phyloP scores from a whole-genome alignment of 2,113 vertebrate genomes.

The Etia nguti region DNA sequence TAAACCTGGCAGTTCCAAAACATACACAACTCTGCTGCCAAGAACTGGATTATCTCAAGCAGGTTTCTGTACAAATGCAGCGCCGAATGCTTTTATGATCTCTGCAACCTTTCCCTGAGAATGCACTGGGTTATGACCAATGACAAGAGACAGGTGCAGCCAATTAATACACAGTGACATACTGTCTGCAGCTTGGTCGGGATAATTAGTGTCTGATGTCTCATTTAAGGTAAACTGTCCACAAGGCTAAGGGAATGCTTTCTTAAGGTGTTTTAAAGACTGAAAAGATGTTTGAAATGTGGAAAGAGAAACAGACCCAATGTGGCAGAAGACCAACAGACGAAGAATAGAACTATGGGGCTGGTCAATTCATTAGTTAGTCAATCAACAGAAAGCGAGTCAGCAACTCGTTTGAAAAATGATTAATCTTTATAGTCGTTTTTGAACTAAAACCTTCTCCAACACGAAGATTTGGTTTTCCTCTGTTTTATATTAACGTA shows the following conservation, averaged over 20 bases:
- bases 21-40: slow-evolving; percentile 58
- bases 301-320: neutral
- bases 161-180: slow-evolving; percentile 73
- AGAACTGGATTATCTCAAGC: slow-evolving; percentile 71
- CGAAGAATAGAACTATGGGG: neutral
- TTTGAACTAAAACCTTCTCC: neutral
- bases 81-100: slow-evolving; percentile 59
- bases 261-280: neutral
- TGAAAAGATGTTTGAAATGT: neutral
- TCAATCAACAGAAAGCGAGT: neutral
- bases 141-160: slow-evolving; percentile 82
- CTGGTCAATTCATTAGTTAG: neutral
- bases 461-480: neutral
- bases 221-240: slow-evolving; percentile 11
- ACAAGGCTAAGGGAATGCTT: neutral
- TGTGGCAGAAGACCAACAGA: neutral
- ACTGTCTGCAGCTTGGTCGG: slow-evolving; percentile 41
- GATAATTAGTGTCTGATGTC: slow-evolving; percentile 60
- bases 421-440: neutral
- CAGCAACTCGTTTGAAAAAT: neutral
- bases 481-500: neutral
- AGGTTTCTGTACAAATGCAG: slow-evolving; percentile 47
- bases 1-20: slow-evolving; percentile 67
- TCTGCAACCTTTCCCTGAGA: slow-evolving; percentile 66
- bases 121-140: slow-evolving; percentile 70